Evolutionary conservation across 2,888 invertebrate species (phyloP).

Genomic region (Oscheius onirici): DNA sequence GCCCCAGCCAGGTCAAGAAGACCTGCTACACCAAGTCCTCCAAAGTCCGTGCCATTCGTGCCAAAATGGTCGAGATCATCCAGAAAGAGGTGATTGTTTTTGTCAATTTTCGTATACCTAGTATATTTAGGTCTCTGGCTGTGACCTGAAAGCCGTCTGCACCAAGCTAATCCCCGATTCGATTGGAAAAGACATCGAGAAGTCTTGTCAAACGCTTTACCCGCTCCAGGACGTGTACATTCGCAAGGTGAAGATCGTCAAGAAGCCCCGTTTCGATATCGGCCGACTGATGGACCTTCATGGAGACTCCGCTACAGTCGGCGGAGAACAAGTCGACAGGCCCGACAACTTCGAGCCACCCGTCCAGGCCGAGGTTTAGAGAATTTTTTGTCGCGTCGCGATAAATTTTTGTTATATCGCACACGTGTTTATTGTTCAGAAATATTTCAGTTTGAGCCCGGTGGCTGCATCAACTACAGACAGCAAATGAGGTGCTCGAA

Average conservation of each 20-base stretch:
- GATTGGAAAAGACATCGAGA: slow-evolving; percentile 98
- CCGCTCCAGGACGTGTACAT: slow-evolving; percentile 98
- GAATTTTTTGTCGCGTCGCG: background rate
- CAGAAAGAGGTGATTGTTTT: slow-evolving; percentile 78
- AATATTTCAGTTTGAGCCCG: too few relatives aligned
- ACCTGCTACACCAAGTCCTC: slow-evolving; percentile 98
- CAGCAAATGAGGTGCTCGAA: too few relatives aligned
- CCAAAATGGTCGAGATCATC: slow-evolving; percentile 90
- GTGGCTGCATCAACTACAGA: too few relatives aligned
- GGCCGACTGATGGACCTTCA: slow-evolving; percentile 94
- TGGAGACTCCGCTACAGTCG: slow-evolving; percentile 64
- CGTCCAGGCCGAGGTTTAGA: slow-evolving; percentile 90
- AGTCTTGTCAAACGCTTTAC: slow-evolving; percentile 94
- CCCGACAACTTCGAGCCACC: slow-evolving; percentile 98
- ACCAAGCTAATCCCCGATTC: slow-evolving; percentile 85
- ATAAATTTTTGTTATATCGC: slow-evolving; percentile 31
- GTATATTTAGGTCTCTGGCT: slow-evolving; percentile 73
- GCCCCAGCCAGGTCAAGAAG: slow-evolving; percentile 92
- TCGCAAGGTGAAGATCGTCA: slow-evolving; percentile 97
- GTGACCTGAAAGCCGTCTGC: slow-evolving; percentile 93
- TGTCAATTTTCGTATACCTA: background rate
- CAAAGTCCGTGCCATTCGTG: slow-evolving; percentile 91
- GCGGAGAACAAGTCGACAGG: slow-evolving; percentile 83
- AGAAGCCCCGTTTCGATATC: slow-evolving; percentile 96
- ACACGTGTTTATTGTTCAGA: too few relatives aligned